These are phyloP conservation scores for Sorex fumeus DNA, from an alignment of 2,113 vertebrate genomes.

Conservation along the genomic window DNA sequence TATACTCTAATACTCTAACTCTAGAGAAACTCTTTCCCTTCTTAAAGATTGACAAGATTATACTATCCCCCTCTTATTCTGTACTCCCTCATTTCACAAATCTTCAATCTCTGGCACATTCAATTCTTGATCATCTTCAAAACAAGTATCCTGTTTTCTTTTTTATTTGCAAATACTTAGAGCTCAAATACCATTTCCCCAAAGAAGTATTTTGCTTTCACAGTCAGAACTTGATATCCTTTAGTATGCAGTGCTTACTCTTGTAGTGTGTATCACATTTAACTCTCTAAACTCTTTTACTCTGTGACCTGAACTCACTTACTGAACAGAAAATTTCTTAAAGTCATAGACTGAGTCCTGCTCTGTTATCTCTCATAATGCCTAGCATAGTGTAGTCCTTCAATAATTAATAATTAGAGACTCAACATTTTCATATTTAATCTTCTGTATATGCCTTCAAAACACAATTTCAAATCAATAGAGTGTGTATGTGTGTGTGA, in stretches of 20 bases:
- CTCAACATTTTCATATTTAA: conserved; percentile 17
- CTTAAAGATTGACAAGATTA: not conserved
- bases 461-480: conserved; percentile 47
- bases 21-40: not conserved
- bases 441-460: not conserved
- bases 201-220: conserved; percentile 52
- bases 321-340: conserved; percentile 44
- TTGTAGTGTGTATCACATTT: not conserved
- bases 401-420: conserved; percentile 21
- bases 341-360: not conserved
- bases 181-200: conserved; percentile 19
- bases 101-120: conserved; percentile 6
- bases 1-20: not conserved
- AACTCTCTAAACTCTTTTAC: not conserved
- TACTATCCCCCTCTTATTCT: not conserved
- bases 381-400: not conserved
- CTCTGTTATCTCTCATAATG: conserved; percentile 19
- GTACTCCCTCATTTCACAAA: not conserved
- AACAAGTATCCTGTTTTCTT: conserved; percentile 49
- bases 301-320: conserved; percentile 23
- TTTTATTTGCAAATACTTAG: conserved; percentile 42
- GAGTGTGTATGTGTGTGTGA: not conserved
- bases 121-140: conserved; percentile 51
- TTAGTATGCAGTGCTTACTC: not conserved
- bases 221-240: not conserved